phyloP scores from a whole-genome alignment of 2,888 invertebrate genomes.

The Diogma glabrata region DNA sequence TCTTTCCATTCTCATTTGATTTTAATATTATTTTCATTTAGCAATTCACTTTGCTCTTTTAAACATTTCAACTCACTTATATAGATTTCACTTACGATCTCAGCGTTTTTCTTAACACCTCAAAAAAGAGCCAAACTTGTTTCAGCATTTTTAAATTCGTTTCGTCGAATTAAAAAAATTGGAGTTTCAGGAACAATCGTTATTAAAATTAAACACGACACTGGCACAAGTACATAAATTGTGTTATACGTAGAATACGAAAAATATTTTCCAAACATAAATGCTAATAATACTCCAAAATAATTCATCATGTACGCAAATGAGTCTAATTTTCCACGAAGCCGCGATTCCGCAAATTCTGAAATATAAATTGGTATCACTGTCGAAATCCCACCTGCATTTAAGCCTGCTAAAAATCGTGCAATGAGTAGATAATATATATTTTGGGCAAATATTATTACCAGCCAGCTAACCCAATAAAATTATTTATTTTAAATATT shows the following conservation, averaged over 20 bases:
- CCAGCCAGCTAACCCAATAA: too few species aligned
- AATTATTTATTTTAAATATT: too few species aligned
- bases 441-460: conserved; percentile 26
- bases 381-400: conserved; percentile 27
- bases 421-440: conserved; percentile 25
- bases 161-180: conserved; percentile 25
- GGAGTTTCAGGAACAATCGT: conserved; percentile 33
- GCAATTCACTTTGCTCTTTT: conserved; percentile 19
- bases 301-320: conserved; percentile 29
- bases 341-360: conserved; percentile 30
- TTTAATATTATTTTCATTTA: conserved; percentile 17
- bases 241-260: conserved; percentile 26
- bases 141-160: conserved; percentile 26
- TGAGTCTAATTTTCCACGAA: conserved; percentile 32
- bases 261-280: conserved; percentile 27
- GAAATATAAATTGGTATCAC: conserved; percentile 30
- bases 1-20: conserved; percentile 17
- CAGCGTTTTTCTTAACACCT: conserved; percentile 24
- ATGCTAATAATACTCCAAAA: conserved; percentile 28
- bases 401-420: conserved; percentile 27
- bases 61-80: conserved; percentile 28
- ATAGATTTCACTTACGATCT: conserved; percentile 25
- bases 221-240: conserved; percentile 22
- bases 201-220: conserved; percentile 26
- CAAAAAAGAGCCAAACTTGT: conserved; percentile 29